Conservation (phyloP, 2,888 invertebrate genomes). For the Nomada hirtipes region DNA sequence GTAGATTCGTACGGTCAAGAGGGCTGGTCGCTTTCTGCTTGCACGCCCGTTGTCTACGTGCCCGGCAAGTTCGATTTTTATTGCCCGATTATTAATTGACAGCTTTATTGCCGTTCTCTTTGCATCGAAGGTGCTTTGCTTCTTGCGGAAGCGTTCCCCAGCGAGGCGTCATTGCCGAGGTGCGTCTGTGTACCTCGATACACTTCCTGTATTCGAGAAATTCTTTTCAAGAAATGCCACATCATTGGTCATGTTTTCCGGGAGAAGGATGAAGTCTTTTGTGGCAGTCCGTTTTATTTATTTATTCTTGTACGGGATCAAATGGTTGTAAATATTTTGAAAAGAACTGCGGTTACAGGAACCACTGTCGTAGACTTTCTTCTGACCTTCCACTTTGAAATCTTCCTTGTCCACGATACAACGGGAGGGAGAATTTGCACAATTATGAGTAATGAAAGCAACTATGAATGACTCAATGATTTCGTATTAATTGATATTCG, state of each 20-base stretch:
- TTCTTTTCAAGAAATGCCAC: background rate
- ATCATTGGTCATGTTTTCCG: background rate
- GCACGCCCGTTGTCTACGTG: background rate
- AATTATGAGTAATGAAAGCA: slow-evolving; percentile 8
- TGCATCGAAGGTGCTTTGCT: background rate
- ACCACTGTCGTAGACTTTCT: too few species aligned
- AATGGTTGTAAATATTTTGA: background rate
- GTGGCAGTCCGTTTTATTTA: slow-evolving; percentile 34
- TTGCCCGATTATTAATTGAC: slow-evolving; percentile 25
- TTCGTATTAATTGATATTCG: slow-evolving; percentile 24
- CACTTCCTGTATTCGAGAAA: background rate
- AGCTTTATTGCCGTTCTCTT: slow-evolving; percentile 29
- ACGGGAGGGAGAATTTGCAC: background rate
- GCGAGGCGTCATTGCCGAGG: too few species aligned
- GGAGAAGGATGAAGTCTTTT: slow-evolving; percentile 30
- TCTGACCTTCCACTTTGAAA: background rate
- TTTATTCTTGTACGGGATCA: slow-evolving; percentile 27
- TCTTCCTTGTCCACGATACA: background rate
- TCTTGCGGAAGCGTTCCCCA: background rate
- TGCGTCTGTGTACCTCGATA: too few species aligned
- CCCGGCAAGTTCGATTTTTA: slow-evolving; percentile 43
- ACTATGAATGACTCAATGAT: slow-evolving; percentile 14
- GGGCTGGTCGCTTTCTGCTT: slow-evolving; percentile 46
- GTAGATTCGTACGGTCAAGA: slow-evolving; percentile 52
- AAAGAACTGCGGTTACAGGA: background rate